Evolutionary conservation across 2,113 vertebrate species (phyloP), one percentile per base, ranked within the genome.

Genomic region (Oceanites oceanicus): DNA sequence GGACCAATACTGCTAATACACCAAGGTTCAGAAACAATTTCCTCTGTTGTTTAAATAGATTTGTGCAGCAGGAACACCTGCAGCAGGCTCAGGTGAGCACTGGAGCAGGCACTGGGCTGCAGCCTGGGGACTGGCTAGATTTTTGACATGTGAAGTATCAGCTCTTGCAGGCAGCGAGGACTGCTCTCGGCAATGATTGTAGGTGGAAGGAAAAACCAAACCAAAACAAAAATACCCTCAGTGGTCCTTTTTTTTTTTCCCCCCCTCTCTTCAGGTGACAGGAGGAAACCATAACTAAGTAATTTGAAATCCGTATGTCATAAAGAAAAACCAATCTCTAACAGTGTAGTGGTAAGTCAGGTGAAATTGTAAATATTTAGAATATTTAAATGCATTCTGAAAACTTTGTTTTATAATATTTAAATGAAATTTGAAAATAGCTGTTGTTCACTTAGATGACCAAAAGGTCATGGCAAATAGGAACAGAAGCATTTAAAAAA

Each of bases 191-290:
- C 40, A 56, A 16, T 16, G 15, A 67, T 1, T 61, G 4, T 3
- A 36, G 52, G 52, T 55, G 21, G 29, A 79, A 95, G 15, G 13
- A 63, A 59, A 59, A 88, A 67, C 2, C 13, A 81, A 85, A 85
- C 22, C 10, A 21, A 72, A 50, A n/a, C 27, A 27, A 75, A 81
- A 78, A 23, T 36, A 77, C 2, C 13, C 21, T 59, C 13, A 8
- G 3, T 7, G 9, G 15, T 52, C 3, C n/a, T n/a, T n/a, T n/a
- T n/a, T n/a, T n/a, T 10, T 29, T 10, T 17, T 20, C 13, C 3
- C 14, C 3, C 2, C 2, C 2, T 9, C 0, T 3, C 15, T 19
- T 45, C 30, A 52, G 7, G 16, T 44, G 59, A 55, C 50, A 67
- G 56, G 30, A 82, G 36, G 45, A 92, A 86, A 63, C 42, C 8